Evolutionary conservation across 2,797 vertebrate species (phyloP), one percentile per base, ranked within the genome.

Genomic region (Catamblyrhynchus diadema): DNA sequence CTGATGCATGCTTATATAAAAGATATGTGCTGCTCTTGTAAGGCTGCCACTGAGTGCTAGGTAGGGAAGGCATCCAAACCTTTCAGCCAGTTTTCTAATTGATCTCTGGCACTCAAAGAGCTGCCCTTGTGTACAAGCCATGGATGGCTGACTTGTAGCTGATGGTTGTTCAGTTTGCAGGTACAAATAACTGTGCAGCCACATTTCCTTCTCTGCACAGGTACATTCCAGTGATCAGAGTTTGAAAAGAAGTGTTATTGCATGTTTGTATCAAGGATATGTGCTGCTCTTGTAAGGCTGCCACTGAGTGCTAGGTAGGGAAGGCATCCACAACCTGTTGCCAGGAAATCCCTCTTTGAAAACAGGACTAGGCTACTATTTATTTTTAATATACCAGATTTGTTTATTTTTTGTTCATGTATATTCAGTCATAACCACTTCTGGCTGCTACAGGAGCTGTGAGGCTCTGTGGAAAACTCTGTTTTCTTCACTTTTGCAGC

Each of bases 391-490:
- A 59, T 22, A 39, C 6, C 3, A 39, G 57, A 53, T 94, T 78
- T 97, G 61, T 80, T 81, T 93, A 15, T 56, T 71, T 71, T 81
- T 78, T 85, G 35, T 75, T 72, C 32, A 4, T 32, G 32, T 27
- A 14, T 35, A 48, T 88, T 93, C 88, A 84, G 59, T 65, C 54
- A 8, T 53, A 69, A 61, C 78, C 42, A 69, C 64, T 88, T 51
- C 88, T 94, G 92, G 73, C 77, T 77, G 64, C 64, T 85, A 13
- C 44, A 67, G 79, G 61, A 85, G 71, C 69, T 60, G 61, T 37
- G 79, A 92, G 67, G 57, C 61, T 85, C 27, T 27, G 3, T 1
- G 5, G 16, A 71, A 53, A 90, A 66, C 41, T 37, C 57, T 69
- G 32, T 65, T 89, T 72, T 77, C 89, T 62, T 87, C 30, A 20